phyloP scores from a whole-genome alignment of 2,113 vertebrate species.

The Sceloporus undulatus region DNA sequence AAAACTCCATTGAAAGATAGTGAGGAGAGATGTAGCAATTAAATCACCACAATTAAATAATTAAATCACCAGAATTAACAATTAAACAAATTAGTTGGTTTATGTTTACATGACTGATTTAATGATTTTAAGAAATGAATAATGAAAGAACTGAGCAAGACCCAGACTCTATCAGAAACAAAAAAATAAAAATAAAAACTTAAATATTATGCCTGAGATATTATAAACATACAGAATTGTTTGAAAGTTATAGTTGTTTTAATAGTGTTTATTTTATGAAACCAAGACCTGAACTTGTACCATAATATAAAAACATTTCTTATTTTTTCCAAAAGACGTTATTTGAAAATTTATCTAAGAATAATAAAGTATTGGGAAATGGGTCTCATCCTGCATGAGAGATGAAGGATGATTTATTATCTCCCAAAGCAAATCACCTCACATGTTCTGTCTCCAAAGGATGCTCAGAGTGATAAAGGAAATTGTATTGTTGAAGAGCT shows the following conservation, averaged over 20 bases:
- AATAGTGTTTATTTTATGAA: neutral
- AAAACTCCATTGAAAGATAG: neutral
- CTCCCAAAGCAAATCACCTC: neutral
- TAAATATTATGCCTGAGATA: neutral
- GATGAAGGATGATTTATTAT: neutral
- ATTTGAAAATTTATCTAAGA: neutral
- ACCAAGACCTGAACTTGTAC: neutral
- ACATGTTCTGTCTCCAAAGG: neutral
- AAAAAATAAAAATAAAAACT: neutral
- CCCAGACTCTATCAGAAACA: neutral
- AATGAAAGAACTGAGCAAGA: neutral
- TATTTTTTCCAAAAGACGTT: neutral
- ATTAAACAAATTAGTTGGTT: neutral
- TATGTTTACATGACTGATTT: no score
- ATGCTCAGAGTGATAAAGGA: neutral
- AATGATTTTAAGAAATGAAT: neutral
- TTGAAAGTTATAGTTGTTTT: neutral
- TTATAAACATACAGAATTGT: conserved; percentile 1
- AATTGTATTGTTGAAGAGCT: neutral
- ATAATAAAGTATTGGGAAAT: neutral
- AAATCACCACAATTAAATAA: neutral
- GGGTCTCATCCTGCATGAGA: neutral
- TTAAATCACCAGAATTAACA: neutral
- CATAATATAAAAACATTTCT: neutral
- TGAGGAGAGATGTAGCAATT: neutral